A percentile compares a stretch with the other conserved stretches of the same genome.
Evolutionary conservation across 2,888 invertebrate genomes (phyloP).

Genomic region (Leucozona laternaria): DNA sequence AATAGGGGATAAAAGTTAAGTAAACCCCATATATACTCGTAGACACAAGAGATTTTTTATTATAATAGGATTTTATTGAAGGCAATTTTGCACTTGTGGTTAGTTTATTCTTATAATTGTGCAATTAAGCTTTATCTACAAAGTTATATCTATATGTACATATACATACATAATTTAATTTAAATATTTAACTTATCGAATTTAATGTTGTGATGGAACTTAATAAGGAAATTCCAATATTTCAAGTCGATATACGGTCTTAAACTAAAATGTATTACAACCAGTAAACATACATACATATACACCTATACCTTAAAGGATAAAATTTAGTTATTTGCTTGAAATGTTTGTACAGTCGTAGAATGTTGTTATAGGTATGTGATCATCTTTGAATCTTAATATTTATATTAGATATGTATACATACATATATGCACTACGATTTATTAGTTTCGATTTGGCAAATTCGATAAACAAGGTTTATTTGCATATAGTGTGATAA

Average conservation of each 20-base stretch:
- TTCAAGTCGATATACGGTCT: neutral
- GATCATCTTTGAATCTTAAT: too few relatives aligned
- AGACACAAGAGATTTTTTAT: neutral
- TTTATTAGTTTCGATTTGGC: too few relatives aligned
- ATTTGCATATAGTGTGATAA: too few relatives aligned
- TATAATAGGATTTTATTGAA: neutral
- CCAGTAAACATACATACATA: too few relatives aligned
- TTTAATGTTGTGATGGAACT: neutral
- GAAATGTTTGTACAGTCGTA: too few relatives aligned
- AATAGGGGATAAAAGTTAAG: neutral
- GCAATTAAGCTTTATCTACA: neutral
- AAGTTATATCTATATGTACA: neutral
- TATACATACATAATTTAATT: neutral
- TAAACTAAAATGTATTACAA: too few relatives aligned
- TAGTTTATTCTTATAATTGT: neutral
- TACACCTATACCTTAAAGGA: too few relatives aligned
- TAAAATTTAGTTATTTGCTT: too few relatives aligned
- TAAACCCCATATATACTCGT: neutral
- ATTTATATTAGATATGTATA: too few relatives aligned
- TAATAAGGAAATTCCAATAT: neutral
- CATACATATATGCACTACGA: too few relatives aligned
- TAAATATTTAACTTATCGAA: neutral
- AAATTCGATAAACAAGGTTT: too few relatives aligned
- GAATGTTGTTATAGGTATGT: too few relatives aligned
- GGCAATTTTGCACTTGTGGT: neutral